These are phyloP conservation scores for Idaea biselata DNA, from an alignment of 2,888 invertebrate species.

Conservation along the genomic window DNA sequence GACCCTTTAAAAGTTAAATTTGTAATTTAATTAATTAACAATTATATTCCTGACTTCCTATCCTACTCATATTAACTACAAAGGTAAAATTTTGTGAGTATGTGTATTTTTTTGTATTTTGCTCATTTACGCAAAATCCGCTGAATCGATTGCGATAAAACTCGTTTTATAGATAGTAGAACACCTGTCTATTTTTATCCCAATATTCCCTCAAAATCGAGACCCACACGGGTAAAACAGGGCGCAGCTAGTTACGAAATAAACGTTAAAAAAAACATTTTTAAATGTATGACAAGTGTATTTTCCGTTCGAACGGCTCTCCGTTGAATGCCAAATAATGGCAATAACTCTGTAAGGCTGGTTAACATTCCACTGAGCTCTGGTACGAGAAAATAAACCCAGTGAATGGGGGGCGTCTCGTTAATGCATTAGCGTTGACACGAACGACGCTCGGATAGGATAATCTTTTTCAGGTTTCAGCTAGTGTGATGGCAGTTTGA, in stretches of 20 bases:
- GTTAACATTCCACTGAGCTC: conserved; percentile 43
- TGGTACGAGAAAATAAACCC: conserved; percentile 46
- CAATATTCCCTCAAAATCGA: too few relatives aligned
- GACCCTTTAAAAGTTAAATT: too few relatives aligned
- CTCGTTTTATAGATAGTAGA: too few relatives aligned
- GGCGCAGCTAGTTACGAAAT: conserved; percentile 16
- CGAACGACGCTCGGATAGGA: conserved; percentile 24
- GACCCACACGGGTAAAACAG: too few relatives aligned
- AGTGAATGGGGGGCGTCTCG: conserved; percentile 48
- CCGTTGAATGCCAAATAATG: conserved; percentile 65
- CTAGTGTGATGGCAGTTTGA: conserved; percentile 14
- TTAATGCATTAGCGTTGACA: conserved; percentile 56
- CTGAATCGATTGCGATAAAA: too few relatives aligned
- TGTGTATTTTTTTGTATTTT: too few relatives aligned
- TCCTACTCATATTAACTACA: too few relatives aligned
- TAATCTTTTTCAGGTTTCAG: conserved; percentile 19
- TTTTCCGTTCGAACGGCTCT: conserved; percentile 67
- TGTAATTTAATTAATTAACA: too few relatives aligned
- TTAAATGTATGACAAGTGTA: conserved; percentile 73
- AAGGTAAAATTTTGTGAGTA: too few relatives aligned
- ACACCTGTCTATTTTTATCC: too few relatives aligned
- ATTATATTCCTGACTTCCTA: too few relatives aligned
- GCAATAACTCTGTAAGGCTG: conserved; percentile 43
- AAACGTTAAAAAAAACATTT: conserved; percentile 60
- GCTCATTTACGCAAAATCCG: too few relatives aligned